These are phyloP conservation scores for Luperina nickerlii DNA, from an alignment of 2,888 invertebrate species.

Conservation along the genomic window DNA sequence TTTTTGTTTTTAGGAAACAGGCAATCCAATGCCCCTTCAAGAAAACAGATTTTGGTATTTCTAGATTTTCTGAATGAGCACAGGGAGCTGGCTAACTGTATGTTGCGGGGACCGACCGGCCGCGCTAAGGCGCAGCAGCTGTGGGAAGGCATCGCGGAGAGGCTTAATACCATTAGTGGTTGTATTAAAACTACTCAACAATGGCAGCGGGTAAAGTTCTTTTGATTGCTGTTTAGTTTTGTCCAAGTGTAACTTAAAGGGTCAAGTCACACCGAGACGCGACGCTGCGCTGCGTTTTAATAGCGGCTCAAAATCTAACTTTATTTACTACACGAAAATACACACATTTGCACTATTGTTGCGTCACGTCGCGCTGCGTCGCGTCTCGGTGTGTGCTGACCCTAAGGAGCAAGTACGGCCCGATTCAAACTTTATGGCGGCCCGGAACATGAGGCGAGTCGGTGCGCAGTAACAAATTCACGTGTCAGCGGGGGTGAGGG, in stretches of 20 bases:
- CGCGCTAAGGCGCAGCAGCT: constrained; percentile 18
- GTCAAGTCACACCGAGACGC: no score
- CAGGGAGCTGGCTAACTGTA: constrained; percentile 39
- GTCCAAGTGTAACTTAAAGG: neutral
- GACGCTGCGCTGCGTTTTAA: no score
- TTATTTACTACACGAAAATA: no score
- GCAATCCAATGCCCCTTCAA: constrained; percentile 46
- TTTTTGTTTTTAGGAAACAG: constrained; percentile 48
- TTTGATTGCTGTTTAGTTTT: neutral
- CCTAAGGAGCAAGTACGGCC: neutral
- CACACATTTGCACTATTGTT: no score
- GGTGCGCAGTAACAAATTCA: no score
- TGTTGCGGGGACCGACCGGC: constrained; percentile 15
- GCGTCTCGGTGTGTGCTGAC: no score
- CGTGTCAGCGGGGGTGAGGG: neutral
- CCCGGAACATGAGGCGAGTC: neutral
- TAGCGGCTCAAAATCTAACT: no score
- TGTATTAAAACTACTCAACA: constrained; percentile 42
- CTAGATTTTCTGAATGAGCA: constrained; percentile 50
- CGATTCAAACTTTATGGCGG: neutral
- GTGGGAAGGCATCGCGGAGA: constrained; percentile 28
- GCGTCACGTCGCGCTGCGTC: no score
- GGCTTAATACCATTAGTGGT: constrained; percentile 25
- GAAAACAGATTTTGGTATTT: constrained; percentile 43
- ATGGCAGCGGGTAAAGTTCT: constrained; percentile 24